Percentiles rank a stretch among this genome's conserved stretches.
Conservation (phyloP, 2,113 vertebrate species). For the Hypanus sabinus region DNA sequence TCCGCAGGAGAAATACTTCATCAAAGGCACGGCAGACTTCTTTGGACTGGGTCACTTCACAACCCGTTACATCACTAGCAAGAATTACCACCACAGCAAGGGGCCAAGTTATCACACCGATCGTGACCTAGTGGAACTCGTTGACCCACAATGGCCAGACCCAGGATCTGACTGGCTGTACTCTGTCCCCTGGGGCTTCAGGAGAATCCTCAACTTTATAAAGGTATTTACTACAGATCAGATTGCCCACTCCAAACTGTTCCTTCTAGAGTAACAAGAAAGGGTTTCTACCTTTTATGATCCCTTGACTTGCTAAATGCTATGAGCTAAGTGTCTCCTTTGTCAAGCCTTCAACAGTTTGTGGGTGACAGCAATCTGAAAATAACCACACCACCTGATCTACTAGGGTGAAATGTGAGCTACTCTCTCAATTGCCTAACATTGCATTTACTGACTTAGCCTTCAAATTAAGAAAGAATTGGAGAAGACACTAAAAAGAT, state of each 20-base stretch:
- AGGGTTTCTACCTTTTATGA: no score
- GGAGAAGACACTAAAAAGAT: no score
- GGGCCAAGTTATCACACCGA: constrained; percentile 72
- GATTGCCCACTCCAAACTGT: background rate
- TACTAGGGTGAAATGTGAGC: no score
- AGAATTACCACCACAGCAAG: constrained; percentile 58
- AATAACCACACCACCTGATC: no score
- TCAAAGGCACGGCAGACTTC: constrained; percentile 85
- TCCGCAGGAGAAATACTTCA: constrained; percentile 77
- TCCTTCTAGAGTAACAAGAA: background rate
- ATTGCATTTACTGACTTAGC: no score
- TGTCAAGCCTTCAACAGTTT: no score
- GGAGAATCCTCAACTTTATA: constrained; percentile 81
- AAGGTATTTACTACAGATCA: constrained; percentile 60
- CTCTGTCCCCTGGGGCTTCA: constrained; percentile 83
- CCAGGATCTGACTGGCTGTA: constrained; percentile 76
- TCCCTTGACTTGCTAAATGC: no score
- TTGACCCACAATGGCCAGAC: constrained; percentile 78
- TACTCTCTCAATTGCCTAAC: no score
- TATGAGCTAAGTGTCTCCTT: no score
- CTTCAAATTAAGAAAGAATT: no score
- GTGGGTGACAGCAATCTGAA: no score
- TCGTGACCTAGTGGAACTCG: constrained; percentile 71
- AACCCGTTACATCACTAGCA: constrained; percentile 74
- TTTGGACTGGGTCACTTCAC: constrained; percentile 85